A percentile compares a stretch with the other conserved stretches of the same genome.
Evolutionary conservation across 1,140 invertebrate genomes (phyloP).

Genomic region (Dendrolimus punctatus): DNA sequence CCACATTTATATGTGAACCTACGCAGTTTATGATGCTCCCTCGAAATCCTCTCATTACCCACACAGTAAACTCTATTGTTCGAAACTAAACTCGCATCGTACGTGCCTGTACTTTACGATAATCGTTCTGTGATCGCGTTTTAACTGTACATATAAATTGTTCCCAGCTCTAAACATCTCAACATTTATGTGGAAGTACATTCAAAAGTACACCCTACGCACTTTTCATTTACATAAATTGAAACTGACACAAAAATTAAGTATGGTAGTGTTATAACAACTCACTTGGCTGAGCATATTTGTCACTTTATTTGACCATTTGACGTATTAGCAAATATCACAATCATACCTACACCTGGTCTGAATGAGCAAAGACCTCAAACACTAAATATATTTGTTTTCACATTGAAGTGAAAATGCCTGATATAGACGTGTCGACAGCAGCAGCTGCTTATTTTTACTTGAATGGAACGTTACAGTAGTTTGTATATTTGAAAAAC

Average conservation of each 20-base stretch:
- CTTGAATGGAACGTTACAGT: too few relatives aligned
- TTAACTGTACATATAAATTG: slow-evolving; percentile 3
- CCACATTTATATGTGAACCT: too few relatives aligned
- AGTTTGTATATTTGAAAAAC: too few relatives aligned
- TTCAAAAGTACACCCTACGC: slow-evolving; percentile 1
- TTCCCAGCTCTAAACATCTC: neutral
- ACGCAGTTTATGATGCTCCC: slow-evolving; percentile 11
- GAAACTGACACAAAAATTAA: slow-evolving; percentile 2
- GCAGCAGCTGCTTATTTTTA: too few relatives aligned
- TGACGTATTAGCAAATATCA: too few relatives aligned
- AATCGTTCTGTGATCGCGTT: slow-evolving; percentile 10
- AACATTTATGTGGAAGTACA: neutral
- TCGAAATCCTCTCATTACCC: slow-evolving; percentile 13
- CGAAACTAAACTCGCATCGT: slow-evolving; percentile 16
- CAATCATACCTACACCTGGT: too few relatives aligned
- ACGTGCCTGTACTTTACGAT: slow-evolving; percentile 16
- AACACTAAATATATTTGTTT: too few relatives aligned
- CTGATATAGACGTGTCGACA: too few relatives aligned
- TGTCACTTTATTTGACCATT: too few relatives aligned
- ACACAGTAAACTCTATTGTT: slow-evolving; percentile 17
- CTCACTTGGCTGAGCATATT: neutral
- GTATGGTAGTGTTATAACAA: slow-evolving; percentile 1
- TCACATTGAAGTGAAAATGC: too few relatives aligned
- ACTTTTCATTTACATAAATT: slow-evolving; percentile 3
- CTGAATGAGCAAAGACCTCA: too few relatives aligned